Evolutionary conservation across 2,888 invertebrate species (phyloP), one percentile per base, ranked within the genome.

Genomic region (Lutraria lutraria): DNA sequence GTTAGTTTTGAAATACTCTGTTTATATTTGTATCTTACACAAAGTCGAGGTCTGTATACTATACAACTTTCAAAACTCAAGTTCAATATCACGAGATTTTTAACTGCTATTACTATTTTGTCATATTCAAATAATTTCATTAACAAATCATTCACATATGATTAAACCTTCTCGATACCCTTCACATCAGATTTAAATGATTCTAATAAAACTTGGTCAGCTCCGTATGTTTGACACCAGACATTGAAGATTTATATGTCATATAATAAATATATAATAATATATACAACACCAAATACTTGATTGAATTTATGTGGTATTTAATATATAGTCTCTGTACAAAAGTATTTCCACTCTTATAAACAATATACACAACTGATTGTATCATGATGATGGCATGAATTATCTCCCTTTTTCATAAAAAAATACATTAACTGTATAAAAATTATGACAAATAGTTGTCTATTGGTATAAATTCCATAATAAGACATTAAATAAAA

Each of bases 261-360:
- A 56, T 56, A 56, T 56, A 2, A 56, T 4, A 43, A n/a, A n/a
- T n/a, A n/a, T n/a, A n/a, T n/a, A 8, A 53, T 53, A 12, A 15
- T 53, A 53, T 12, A 63, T 12, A 25, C 25, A 63, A 19, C 8
- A 63, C 63, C 2, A 63, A 16, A 76, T 34, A 31, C 76, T 31
- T 12, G 16, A 34, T 76, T 31, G 31, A 76, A 31, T 76, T 76
- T 76, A 76, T 76, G 76, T 34, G 34, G 84, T 84, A 84, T 84
- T 84, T 84, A 84, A 84, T 84, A 84, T 84, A 76, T 84, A 54
- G 52, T 84, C 84, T 84, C 84, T 84, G 84, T 84, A 84, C 84
- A 84, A 54, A 84, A 76, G 34, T 34, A 34, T 31, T 76, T 76
- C 34, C 76, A 31, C 29, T 34, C 34, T 34, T 76, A 76, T 76